These are phyloP conservation scores for Tragelaphus buxtoni DNA, from an alignment of 2,113 vertebrate genomes.

Conservation along the genomic window DNA sequence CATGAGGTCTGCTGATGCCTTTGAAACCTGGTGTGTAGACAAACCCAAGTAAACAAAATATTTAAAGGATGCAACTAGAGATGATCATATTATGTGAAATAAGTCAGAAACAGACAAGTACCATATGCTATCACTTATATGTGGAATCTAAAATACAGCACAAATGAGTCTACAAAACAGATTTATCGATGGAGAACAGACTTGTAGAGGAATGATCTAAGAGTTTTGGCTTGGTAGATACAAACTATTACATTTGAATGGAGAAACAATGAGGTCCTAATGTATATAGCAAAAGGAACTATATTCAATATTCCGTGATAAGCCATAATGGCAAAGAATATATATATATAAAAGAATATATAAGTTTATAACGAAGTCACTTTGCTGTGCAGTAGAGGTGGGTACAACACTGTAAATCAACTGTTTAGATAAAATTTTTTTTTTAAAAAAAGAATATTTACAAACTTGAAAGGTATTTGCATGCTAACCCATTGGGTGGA, in stretches of 20 bases:
- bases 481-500: background rate
- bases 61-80: background rate
- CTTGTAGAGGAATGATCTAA: background rate
- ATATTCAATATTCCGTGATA: background rate
- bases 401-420: background rate
- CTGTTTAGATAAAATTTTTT: background rate
- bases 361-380: background rate
- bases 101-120: background rate
- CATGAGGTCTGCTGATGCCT: slow-evolving; percentile 94
- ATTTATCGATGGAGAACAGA: background rate
- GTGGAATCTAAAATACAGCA: background rate
- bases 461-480: background rate
- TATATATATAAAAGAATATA: background rate
- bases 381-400: background rate
- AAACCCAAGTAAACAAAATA: background rate
- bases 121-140: background rate
- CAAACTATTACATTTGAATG: background rate
- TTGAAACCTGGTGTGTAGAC: slow-evolving; percentile 87
- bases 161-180: background rate
- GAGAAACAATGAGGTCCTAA: background rate
- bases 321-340: background rate
- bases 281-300: background rate
- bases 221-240: background rate
- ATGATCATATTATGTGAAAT: background rate
- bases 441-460: background rate